phyloP scores from a whole-genome alignment of 2,888 invertebrate species.

The Xanthia togata region DNA sequence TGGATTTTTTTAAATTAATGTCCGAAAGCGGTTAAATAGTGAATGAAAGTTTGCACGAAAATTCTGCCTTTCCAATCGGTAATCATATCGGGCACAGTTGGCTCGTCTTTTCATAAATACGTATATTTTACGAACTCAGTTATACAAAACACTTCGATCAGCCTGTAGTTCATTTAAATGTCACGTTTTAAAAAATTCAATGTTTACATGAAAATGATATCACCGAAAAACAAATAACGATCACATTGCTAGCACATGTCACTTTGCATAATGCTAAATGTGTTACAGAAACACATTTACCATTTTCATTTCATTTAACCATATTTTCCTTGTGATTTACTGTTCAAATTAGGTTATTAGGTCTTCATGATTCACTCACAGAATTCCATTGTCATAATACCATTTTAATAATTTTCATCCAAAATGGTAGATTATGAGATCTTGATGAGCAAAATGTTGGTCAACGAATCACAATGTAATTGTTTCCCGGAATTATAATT shows the following conservation, averaged over 20 bases:
- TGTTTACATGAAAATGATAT: neutral
- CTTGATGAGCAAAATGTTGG: constrained; percentile 44
- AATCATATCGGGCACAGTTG: too few relatives aligned
- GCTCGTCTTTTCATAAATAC: too few relatives aligned
- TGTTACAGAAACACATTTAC: constrained; percentile 15
- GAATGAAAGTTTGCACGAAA: too few relatives aligned
- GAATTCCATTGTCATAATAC: constrained; percentile 14
- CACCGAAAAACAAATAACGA: constrained; percentile 2
- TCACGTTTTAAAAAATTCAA: too few relatives aligned
- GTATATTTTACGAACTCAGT: neutral
- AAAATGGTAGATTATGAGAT: constrained; percentile 34
- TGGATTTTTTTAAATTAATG: too few relatives aligned
- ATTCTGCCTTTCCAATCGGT: too few relatives aligned
- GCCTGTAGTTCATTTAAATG: neutral
- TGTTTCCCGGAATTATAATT: constrained; percentile 53
- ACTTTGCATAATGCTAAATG: constrained; percentile 22
- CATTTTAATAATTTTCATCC: constrained; percentile 21
- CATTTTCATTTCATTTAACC: neutral
- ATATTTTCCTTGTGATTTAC: constrained; percentile 24
- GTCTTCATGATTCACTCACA: constrained; percentile 20
- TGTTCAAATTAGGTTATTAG: constrained; percentile 19
- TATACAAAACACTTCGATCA: neutral
- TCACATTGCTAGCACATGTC: neutral
- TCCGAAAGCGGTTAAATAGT: too few relatives aligned
- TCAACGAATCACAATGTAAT: constrained; percentile 48